Evolutionary conservation across 2,888 invertebrate genomes (phyloP).

Genomic region (Amiota mariae): DNA sequence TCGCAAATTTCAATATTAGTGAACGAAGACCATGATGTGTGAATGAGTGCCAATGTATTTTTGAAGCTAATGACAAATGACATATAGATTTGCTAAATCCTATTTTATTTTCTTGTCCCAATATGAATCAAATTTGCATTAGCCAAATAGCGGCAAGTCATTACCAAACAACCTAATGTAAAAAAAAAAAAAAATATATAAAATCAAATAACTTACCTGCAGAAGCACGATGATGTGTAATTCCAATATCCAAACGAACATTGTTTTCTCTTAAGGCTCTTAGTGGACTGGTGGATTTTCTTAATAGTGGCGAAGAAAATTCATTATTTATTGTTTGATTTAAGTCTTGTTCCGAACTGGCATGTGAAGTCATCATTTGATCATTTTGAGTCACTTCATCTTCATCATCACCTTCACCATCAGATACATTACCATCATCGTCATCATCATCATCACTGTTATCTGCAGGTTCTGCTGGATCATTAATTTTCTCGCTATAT

Average conservation of each 20-base stretch:
- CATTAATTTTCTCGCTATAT: conserved; percentile 71
- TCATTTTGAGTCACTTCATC: conserved; percentile 23
- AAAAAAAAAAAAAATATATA: no score
- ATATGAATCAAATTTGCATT: no score
- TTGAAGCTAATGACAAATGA: no score
- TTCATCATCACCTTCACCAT: conserved; percentile 22
- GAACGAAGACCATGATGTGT: no score
- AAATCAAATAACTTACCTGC: conserved; percentile 53
- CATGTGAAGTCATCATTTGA: conserved; percentile 11
- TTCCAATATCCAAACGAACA: conserved; percentile 63
- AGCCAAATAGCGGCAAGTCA: no score
- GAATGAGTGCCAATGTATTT: no score
- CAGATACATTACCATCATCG: conserved; percentile 31
- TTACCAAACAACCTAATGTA: no score
- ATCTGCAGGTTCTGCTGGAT: conserved; percentile 38
- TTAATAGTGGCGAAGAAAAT: conserved; percentile 55
- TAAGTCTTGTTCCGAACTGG: conserved; percentile 31
- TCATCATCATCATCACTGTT: conserved; percentile 18
- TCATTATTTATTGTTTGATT: conserved; percentile 55
- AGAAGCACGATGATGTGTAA: conserved; percentile 57
- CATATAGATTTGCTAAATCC: no score
- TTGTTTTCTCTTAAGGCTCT: conserved; percentile 52
- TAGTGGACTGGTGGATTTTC: conserved; percentile 49
- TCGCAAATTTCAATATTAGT: no score
- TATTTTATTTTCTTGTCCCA: no score